Evolutionary conservation across 2,888 invertebrate species (phyloP), one percentile per base, ranked within the genome.

Genomic region (Orthosia gracilis): DNA sequence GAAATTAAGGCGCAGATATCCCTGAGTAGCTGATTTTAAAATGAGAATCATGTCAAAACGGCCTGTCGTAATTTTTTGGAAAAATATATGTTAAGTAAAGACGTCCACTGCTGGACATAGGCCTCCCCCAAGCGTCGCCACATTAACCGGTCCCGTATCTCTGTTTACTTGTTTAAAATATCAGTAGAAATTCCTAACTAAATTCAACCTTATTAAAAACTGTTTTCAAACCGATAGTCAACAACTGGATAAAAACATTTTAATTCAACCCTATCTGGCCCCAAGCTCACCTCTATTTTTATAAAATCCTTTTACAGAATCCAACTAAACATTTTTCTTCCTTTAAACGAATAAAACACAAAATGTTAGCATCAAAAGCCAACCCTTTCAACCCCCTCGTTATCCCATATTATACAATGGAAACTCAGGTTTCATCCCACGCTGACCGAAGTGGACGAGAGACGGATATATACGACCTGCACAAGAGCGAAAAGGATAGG

Each of bases 371-470:
- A 87, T 87, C 84, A 87, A 87, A 87, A 85, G 79, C 84, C 74
- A 87, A 87, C 86, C 86, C 86, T 83, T 88, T 78, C 74, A 73
- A 78, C 85, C 81, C 84, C 76, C 87, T 89, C 88, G 89, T 89
- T 91, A 88, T 90, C 88, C 89, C 89, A 89, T 90, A 89, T 90
- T 90, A 88, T 92, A 94, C 94, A 94, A 94, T 93, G 87, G 90
- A 91, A 89, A 89, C 87, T 90, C 90, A 92, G 92, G 94, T 93
- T 93, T 93, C 94, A 93, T 94, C 94, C 91, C 68, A 81, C 77
- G 85, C 91, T 92, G 93, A 92, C 93, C 92, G 81, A 76, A 92
- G 92, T 91, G 92, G 92, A 92, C 91, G 83, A 81, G 92, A 90
- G 91, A 91, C 68, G 82, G 86, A 84, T 72, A 89, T 91, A 89